Evolutionary conservation across 2,113 vertebrate genomes (phyloP).

Genomic region (Clarias gariepinus): DNA sequence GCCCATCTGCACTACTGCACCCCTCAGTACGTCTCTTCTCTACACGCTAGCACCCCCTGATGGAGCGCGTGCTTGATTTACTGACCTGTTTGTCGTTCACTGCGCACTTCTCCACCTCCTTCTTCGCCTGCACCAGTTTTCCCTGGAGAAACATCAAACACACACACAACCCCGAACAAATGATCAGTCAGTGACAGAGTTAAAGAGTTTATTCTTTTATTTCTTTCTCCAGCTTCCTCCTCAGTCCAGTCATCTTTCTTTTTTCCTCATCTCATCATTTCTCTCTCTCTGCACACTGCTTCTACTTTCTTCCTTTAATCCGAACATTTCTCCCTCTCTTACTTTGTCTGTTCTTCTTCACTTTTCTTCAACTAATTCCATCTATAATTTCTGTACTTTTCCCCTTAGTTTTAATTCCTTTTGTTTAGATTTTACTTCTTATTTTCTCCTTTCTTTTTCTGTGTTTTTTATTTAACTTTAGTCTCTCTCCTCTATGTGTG

Average conservation of each 20-base stretch:
- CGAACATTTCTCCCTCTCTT: neutral
- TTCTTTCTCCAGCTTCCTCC: neutral
- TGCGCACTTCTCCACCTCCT: slow-evolving; percentile 91
- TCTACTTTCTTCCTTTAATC: too few relatives aligned
- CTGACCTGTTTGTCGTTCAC: slow-evolving; percentile 95
- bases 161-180: neutral
- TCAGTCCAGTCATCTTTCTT: neutral
- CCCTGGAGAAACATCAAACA: slow-evolving; percentile 65
- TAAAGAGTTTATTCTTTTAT: neutral
- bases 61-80: neutral
- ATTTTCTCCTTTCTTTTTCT: too few relatives aligned
- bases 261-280: neutral
- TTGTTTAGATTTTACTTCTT: too few relatives aligned
- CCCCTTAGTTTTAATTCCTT: too few relatives aligned
- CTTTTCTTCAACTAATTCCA: too few relatives aligned
- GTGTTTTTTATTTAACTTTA: neutral
- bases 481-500: neutral
- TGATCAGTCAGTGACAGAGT: neutral
- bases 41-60: too few relatives aligned
- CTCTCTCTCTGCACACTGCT: neutral
- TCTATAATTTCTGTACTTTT: too few relatives aligned
- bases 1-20: neutral
- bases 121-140: slow-evolving; percentile 92
- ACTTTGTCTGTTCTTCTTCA: too few relatives aligned
- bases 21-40: neutral